Base-by-base conservation (phyloP, 2,113 vertebrate species). In the Ammodramus savannarum region DNA sequence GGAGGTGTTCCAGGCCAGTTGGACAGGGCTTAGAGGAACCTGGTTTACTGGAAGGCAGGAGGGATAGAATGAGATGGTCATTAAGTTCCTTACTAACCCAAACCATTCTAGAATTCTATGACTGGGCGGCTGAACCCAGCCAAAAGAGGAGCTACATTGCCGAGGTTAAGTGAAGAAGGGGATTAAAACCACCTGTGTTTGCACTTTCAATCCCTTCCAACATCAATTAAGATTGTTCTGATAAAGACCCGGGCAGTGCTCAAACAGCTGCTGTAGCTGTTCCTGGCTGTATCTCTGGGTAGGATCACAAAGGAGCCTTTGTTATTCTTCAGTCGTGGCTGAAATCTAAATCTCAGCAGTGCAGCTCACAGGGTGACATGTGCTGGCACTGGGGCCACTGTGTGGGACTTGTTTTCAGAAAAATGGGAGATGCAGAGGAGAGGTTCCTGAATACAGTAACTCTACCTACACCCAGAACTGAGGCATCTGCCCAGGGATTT, bases 381-480 rank as follows among this genome's bases (percentile, higher is more conserved):
- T 21, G 46, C 66, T 81, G 81, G 76, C 41, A 4, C 41, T 1
- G 4, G 65, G 27, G 26, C 17, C 1, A 1, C 34, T 19, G 32
- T 3, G 1, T 7, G 85, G 18, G 62, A 7, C 51, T 59, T 61
- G 48, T 38, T 59, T 55, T 26, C 51, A 59, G 57, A 44, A 88
- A 88, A 25, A 3, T 8, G 4, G 57, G 57, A 57, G 38, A 41
- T 3, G 59, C 57, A 69, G 63, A 23, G 23, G 7, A 46, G 39
- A 83, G 23, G 72, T 49, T 93, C 65, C 87, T 69, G 57, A 54
- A 80, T 39, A 11, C 31, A 44, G 49, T 5, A 16, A 11, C 13
- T 76, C 73, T 13, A 0, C 1, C 1, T 11, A 1, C 41, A 63
- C 41, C 29, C 3, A 0, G 1, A n/a, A 49, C 15, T 0, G 6